Conservation (phyloP, 2,113 vertebrate species). For the Harpagus bidentatus region DNA sequence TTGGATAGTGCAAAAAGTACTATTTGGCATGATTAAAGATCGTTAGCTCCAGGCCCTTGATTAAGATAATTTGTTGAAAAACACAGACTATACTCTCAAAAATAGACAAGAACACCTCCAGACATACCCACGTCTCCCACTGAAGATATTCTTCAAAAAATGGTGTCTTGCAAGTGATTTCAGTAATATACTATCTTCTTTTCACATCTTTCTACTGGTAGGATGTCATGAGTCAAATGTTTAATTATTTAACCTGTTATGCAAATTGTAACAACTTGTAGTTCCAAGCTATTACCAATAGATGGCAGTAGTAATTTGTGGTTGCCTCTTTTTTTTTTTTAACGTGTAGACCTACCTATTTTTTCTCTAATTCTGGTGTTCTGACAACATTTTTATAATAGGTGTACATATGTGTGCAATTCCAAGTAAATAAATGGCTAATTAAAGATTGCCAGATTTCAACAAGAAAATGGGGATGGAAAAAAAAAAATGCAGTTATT, state of each 20-base stretch:
- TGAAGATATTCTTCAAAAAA: neutral
- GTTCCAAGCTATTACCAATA: neutral
- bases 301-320: constrained; percentile 40
- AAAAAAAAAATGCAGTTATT: neutral
- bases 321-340: neutral
- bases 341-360: accelerated
- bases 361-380: neutral
- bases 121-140: neutral
- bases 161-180: neutral
- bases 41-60: neutral
- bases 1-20: neutral
- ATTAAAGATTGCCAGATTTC: neutral
- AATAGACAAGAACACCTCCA: neutral
- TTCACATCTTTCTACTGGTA: neutral
- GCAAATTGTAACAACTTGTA: neutral
- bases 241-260: neutral
- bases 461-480: neutral
- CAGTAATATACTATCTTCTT: neutral
- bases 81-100: neutral
- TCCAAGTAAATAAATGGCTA: neutral
- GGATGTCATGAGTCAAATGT: neutral
- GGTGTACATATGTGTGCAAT: neutral
- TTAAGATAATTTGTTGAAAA: neutral
- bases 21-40: neutral
- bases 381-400: neutral